phyloP scores from a whole-genome alignment of 2,888 invertebrate genomes.

The Orthosia gracilis region DNA sequence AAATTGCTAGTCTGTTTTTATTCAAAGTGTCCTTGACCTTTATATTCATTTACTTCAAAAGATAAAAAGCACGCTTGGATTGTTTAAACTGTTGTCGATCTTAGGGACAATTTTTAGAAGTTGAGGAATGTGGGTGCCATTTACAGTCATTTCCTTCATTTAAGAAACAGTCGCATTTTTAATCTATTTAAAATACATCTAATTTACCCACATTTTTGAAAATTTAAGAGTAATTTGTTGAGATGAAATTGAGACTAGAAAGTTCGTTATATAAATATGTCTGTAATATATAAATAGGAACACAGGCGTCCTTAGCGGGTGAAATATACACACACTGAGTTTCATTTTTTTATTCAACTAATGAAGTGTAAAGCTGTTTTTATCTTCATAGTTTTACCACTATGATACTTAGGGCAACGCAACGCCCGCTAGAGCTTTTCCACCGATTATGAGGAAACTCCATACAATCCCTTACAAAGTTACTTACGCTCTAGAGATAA shows the following conservation, averaged over 20 bases:
- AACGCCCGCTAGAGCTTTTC: constrained; percentile 1
- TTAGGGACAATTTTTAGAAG: not conserved
- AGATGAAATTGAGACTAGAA: not conserved
- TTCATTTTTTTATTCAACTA: too few relatives aligned
- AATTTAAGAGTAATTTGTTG: too few relatives aligned
- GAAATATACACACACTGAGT: not conserved
- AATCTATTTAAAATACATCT: too few relatives aligned
- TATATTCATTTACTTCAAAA: not conserved
- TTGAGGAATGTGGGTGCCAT: too few relatives aligned
- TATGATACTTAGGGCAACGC: too few relatives aligned
- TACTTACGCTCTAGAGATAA: not conserved
- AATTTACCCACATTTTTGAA: too few relatives aligned
- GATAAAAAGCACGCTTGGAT: not conserved
- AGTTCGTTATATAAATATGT: not conserved
- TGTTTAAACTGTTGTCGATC: not conserved
- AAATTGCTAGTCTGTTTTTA: not conserved
- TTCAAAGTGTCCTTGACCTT: not conserved
- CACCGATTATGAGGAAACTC: constrained; percentile 5
- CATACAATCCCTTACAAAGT: constrained; percentile 42
- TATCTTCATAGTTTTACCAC: not conserved
- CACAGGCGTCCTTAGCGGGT: not conserved
- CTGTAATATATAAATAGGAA: not conserved
- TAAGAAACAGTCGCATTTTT: not conserved
- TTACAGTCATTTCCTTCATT: not conserved
- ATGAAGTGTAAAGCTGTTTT: not conserved